Base-by-base conservation (phyloP, 2,113 vertebrate species). In the Chaenocephalus aceratus region DNA sequence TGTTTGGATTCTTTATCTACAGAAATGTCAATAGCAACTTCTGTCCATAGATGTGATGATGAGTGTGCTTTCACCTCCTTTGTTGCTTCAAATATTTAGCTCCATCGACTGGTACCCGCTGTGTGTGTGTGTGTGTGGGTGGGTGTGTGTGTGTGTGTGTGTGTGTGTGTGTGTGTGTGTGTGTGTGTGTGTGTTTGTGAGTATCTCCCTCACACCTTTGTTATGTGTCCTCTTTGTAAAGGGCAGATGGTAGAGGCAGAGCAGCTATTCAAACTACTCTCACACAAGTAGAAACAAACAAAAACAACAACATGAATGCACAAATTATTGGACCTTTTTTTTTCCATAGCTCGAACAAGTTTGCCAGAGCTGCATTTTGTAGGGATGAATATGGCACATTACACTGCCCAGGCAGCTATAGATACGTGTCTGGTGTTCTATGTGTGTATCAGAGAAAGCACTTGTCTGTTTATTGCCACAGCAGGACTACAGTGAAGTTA, bases 21-120 rank as follows among this genome's bases (percentile, higher is more conserved):
- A 44, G 63, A 85, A 86, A 90, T 92, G 87, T 90, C 90, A 90
- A 93, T 14, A 81, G 76, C 77, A 83, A 80, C 83, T 76, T 76
- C 36, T 49, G 61, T 57, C 53, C 13, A 10, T n/a, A 34, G 26
- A 60, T n/a, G 67, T 10, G 45, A 5, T 9, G 62, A 75, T 9
- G 62, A 75, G 77, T 53, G 75, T 46, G 51, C 53, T 26, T 2
- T 52, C 67, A 61, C 60, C 57, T 79, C 53, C 36, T 73, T 71
- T 87, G 78, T 66, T 82, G 56, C 57, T 41, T 62, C 70, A 64
- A 74, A 80, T 21, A 77, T 73, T 75, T 73, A 21, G n/a, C 70
- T 79, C 72, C 62, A 77, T 85, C 80, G 51, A 66, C 81, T 34
- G 52, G 64, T 80, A 59, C 70, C 76, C 77, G 72, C 49, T 76